These are phyloP conservation scores for Allolobophora icterica DNA, from an alignment of 2,888 invertebrate species.

Conservation along the genomic window DNA sequence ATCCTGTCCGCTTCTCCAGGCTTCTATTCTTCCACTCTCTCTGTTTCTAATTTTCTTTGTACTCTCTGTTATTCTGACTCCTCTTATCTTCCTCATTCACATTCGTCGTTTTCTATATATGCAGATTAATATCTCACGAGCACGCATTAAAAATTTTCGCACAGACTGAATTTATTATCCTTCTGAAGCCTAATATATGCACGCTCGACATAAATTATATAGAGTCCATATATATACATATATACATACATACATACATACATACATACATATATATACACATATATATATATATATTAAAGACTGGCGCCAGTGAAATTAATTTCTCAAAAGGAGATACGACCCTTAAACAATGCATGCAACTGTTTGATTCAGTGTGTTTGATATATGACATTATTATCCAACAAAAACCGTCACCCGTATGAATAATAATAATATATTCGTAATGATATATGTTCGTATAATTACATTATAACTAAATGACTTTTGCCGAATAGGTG, in stretches of 20 bases:
- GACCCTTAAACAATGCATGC: background rate
- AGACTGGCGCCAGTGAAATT: background rate
- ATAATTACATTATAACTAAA: too few relatives aligned
- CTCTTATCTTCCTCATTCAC: background rate
- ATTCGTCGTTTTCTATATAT: background rate
- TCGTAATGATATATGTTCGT: background rate
- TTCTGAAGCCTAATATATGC: background rate
- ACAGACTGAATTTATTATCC: conserved; percentile 2
- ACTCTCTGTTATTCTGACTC: background rate
- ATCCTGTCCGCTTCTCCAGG: background rate
- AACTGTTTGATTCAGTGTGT: background rate
- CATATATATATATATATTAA: background rate
- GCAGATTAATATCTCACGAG: background rate
- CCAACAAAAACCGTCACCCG: background rate
- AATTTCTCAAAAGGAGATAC: background rate
- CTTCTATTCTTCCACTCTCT: background rate
- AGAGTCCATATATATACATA: too few relatives aligned
- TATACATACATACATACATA: background rate
- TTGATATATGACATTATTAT: background rate
- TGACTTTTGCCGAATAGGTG: too few relatives aligned
- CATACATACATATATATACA: background rate
- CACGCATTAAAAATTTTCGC: background rate
- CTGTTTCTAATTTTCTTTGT: background rate
- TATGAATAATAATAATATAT: background rate
- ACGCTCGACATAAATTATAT: background rate